These are phyloP conservation scores for Meloidogyne hapla DNA, from an alignment of 1,140 invertebrate species.

Conservation along the genomic window DNA sequence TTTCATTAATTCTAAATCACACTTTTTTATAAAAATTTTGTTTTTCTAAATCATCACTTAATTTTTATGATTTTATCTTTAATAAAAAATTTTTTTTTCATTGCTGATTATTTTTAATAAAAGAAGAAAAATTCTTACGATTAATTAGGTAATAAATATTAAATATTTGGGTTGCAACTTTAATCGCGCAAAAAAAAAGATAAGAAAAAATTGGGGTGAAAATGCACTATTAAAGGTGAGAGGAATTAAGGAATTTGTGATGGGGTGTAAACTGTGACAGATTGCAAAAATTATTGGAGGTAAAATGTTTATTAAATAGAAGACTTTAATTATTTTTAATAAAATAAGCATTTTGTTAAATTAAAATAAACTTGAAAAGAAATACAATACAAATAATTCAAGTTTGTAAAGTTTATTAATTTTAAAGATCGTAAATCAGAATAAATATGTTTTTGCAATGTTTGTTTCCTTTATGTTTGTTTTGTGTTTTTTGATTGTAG, in stretches of 20 bases:
- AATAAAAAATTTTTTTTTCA: no score
- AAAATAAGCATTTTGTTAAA: no score
- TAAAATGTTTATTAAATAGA: not conserved
- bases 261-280: not conserved
- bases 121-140: not conserved
- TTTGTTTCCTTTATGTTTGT: no score
- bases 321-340: not conserved
- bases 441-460: no score
- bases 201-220: not conserved
- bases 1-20: not conserved
- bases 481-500: no score
- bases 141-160: not conserved
- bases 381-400: no score
- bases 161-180: conserved; percentile 4
- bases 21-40: not conserved
- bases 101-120: not conserved
- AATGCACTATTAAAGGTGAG: conserved; percentile 6
- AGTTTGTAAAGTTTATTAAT: no score
- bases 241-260: not conserved
- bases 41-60: not conserved
- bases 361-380: no score
- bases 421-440: no score
- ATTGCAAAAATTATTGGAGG: not conserved
- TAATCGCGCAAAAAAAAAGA: not conserved
- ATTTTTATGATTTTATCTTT: not conserved